Conservation (phyloP, 2,113 vertebrate species). For the Antennarius striatus region DNA sequence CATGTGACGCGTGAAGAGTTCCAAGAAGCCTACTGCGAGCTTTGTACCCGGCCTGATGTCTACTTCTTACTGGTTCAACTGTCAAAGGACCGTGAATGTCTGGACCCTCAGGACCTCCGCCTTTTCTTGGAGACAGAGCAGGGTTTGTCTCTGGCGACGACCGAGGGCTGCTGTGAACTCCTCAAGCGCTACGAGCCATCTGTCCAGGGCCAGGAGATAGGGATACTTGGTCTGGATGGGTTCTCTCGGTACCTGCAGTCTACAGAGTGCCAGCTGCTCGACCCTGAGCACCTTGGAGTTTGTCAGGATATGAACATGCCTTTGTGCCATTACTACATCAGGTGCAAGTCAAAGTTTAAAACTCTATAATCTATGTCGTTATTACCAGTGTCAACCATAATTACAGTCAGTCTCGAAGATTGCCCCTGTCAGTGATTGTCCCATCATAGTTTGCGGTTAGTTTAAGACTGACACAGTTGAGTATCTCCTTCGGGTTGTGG, state of each 20-base stretch:
- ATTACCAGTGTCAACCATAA: too few species aligned
- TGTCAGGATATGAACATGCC: constrained; percentile 96
- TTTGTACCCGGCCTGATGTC: constrained; percentile 95
- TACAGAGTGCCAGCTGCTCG: constrained; percentile 93
- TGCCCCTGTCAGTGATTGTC: neutral
- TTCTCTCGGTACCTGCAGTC: constrained; percentile 94
- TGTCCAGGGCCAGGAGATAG: constrained; percentile 85
- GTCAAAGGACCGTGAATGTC: constrained; percentile 95
- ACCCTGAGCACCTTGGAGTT: constrained; percentile 90
- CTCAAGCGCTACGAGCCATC: constrained; percentile 90
- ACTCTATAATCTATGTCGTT: too few species aligned
- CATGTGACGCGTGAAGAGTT: constrained; percentile 95
- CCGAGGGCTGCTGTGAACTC: constrained; percentile 93
- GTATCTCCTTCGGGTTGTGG: too few species aligned
- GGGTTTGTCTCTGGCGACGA: constrained; percentile 87
- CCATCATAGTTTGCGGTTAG: too few species aligned
- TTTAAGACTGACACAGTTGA: too few species aligned
- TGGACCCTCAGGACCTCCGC: constrained; percentile 94
- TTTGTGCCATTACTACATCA: constrained; percentile 96
- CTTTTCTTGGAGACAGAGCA: constrained; percentile 97
- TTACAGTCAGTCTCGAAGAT: too few species aligned
- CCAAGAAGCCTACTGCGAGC: constrained; percentile 93
- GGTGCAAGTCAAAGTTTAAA: constrained; percentile 28
- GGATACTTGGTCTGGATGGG: constrained; percentile 92
- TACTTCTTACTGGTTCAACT: constrained; percentile 97